Conservation (phyloP, 2,797 vertebrate species). For the Onychomys arenicola region DNA sequence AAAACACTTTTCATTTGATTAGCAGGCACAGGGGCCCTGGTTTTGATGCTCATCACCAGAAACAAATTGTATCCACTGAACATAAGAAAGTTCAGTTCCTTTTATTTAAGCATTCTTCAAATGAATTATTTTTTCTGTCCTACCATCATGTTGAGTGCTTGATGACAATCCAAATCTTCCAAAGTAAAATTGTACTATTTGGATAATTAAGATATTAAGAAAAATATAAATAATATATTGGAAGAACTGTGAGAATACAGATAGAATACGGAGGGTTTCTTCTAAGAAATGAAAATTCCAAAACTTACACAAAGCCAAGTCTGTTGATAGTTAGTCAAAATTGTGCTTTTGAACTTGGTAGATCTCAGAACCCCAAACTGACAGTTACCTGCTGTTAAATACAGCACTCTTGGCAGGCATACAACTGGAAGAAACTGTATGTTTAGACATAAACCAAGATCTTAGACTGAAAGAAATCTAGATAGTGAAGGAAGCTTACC, state of each 20-base stretch:
- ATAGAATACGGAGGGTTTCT: neutral
- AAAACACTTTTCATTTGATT: neutral
- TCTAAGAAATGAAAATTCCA: neutral
- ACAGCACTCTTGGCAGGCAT: neutral
- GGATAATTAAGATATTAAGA: neutral
- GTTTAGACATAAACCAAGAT: neutral
- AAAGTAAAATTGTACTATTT: neutral
- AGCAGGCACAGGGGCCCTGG: neutral
- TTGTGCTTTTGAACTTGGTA: neutral
- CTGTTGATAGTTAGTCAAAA: neutral
- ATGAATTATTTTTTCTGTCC: constrained; percentile 33
- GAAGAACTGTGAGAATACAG: neutral
- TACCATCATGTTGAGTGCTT: neutral
- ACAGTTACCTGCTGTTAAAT: neutral
- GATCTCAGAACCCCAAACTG: neutral
- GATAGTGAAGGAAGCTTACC: neutral
- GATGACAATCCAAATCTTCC: neutral
- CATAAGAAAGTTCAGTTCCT: neutral
- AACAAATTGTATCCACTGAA: neutral
- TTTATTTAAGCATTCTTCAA: constrained; percentile 9
- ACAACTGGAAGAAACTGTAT: neutral
- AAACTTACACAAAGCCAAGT: neutral
- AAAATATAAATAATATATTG: neutral
- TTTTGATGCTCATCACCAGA: neutral
- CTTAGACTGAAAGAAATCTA: neutral